These are phyloP conservation scores for Noctua janthe DNA, from an alignment of 2,888 invertebrate species.

Conservation along the genomic window DNA sequence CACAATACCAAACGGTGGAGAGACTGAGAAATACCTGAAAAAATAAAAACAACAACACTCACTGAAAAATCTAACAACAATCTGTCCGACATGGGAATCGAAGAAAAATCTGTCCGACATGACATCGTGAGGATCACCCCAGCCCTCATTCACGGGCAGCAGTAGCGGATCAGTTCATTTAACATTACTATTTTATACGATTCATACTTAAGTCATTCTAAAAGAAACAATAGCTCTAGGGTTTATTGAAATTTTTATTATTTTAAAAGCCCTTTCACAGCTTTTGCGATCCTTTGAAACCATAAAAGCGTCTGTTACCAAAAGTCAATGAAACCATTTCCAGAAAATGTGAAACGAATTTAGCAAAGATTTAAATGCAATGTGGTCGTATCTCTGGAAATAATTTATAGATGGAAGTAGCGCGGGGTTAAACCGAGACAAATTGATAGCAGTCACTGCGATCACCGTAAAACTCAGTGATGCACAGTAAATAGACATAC, in stretches of 20 bases:
- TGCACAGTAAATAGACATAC: neutral
- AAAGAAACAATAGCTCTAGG: neutral
- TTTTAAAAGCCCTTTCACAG: slow-evolving; percentile 14
- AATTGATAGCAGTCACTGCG: slow-evolving; percentile 32
- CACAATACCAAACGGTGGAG: neutral
- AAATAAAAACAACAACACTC: neutral
- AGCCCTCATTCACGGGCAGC: neutral
- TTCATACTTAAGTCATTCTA: too few relatives aligned
- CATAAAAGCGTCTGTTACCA: slow-evolving; percentile 22
- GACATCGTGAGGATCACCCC: neutral
- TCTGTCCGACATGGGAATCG: neutral
- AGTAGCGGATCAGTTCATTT: neutral
- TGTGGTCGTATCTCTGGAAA: slow-evolving; percentile 37
- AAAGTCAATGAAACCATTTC: slow-evolving; percentile 29
- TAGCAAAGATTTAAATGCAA: slow-evolving; percentile 38
- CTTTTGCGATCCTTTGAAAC: slow-evolving; percentile 6
- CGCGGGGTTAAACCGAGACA: slow-evolving; percentile 6
- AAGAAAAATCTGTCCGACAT: too few relatives aligned
- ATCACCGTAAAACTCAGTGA: slow-evolving; percentile 1
- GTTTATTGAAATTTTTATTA: slow-evolving; percentile 20
- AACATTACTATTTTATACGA: neutral
- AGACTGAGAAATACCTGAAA: neutral
- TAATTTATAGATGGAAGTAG: slow-evolving; percentile 24
- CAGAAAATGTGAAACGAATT: slow-evolving; percentile 30
- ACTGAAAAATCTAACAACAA: neutral